Base-by-base conservation (phyloP, 92 coral and sea anemone genomes). In the Diadumene lineata region DNA sequence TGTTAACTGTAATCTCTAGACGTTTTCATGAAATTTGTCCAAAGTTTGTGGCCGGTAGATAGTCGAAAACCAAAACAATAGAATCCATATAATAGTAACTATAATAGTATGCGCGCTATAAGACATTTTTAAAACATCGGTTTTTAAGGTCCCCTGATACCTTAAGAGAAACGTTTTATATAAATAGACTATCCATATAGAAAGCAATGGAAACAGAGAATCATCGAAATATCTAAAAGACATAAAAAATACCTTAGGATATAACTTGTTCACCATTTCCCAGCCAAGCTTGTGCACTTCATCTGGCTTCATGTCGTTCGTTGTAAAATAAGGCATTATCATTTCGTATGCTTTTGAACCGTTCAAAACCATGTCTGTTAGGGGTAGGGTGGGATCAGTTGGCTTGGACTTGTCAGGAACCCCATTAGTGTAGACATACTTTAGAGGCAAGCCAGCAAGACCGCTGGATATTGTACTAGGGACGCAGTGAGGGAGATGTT, bases 401-500 rank as follows among this genome's bases (percentile, higher is more conserved):
- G 82, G 82, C 82, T 56, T 55, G 18, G 82, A 81, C 23, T 66
- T 69, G 33, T 89, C 88, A 29, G 70, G 62, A 15, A 70, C 72
- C 0, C 98, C 98, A 31, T 94, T 83, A 22, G 65, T 46, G 76
- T 84, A 94, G 18, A 94, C 87, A 68, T 88, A 78, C 38, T 88
- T 87, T 43, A 88, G 80, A 22, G 98, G 98, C 11, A 94, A 87
- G 1, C 78, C 34, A 1, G 86, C 82, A 0, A 94, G 73, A 62
- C 98, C 98, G 66, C 97, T 94, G 43, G 98, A 74, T n/a, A 88
- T 87, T 7, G 85, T 56, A 32, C 82, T 91, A 7, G 98, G 98
- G 48, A 86, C 92, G 68, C 98, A 94, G 55, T 91, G 84, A 10
- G 90, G 85, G 0, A 74, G 64, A 64, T 94, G 92, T n/a, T 88